phyloP scores from a whole-genome alignment of 2,797 vertebrate genomes.

The Diceros bicornis region DNA sequence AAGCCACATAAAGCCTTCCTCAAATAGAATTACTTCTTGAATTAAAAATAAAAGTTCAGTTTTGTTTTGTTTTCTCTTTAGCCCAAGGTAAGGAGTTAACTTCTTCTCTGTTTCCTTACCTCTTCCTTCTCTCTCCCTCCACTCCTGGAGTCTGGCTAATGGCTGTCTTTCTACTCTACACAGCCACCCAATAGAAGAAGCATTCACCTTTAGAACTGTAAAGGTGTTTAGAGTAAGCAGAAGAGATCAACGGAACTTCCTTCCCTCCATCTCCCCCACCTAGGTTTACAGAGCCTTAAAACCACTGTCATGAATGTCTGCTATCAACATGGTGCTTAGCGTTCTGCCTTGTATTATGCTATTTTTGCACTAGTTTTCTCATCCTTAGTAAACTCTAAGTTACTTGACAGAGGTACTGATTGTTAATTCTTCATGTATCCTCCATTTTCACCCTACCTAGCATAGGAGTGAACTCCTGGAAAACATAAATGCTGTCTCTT shows the following conservation, averaged over 20 bases:
- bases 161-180: neutral
- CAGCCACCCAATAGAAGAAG: neutral
- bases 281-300: constrained; percentile 14
- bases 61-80: neutral
- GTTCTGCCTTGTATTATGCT: neutral
- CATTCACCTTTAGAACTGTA: neutral
- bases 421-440: neutral
- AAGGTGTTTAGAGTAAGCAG: neutral
- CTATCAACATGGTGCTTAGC: neutral
- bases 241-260: neutral
- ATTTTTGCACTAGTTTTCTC: neutral
- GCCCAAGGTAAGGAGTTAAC: neutral
- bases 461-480: neutral
- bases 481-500: neutral
- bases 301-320: neutral
- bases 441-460: neutral
- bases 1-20: constrained; percentile 18
- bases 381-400: neutral
- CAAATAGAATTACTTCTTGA: constrained; percentile 19
- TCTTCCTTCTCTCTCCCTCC: neutral
- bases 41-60: neutral
- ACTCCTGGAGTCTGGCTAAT: neutral
- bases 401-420: neutral
- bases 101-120: neutral
- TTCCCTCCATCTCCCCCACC: neutral